Base-by-base conservation (phyloP, 2,113 vertebrate species). In the Bucco capensis region DNA sequence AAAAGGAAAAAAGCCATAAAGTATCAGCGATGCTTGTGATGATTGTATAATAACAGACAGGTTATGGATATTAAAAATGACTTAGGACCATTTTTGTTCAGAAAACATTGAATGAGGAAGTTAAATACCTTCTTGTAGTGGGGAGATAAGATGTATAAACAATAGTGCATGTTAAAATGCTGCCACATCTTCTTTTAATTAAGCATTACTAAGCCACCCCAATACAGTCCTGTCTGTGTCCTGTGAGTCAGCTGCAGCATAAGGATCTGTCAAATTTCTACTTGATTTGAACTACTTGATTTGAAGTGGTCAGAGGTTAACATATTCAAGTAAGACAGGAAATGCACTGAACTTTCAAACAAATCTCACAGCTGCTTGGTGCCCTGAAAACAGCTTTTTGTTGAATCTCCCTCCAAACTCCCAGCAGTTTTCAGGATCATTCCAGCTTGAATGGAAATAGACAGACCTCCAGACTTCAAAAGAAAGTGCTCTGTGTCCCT, bases 101-200 rank as follows among this genome's bases (percentile, higher is more conserved):
- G 49, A 74, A 91, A 90, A 56, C 10, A 37, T 1, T 33, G 18
- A 72, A n/a, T 28, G 17, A 72, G 30, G 50, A 81, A 88, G 47
- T 88, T n/a, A 81, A 71, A 60, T 42, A 7, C 9, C 25, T 90
- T 86, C 28, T 31, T 73, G 40, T 72, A 73, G 16, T 7, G 12
- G 12, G 19, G 31, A 53, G 53, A 81, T 64, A 51, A 80, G 49
- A 72, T 14, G 5, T 30, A 47, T 64, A 75, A 95, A 77, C 46
- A 69, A 35, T 14, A 19, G 24, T 42, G 19, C 30, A 38, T 31
- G 11, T 53, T 82, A 70, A 89, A 80, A 47, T 58, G 25, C 23
- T 84, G 10, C 24, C 50, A 84, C 86, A 93, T 81, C 73, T 88
- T 89, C 49, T 94, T 95, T 86, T 57, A 72, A 84, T 92, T 86